Evolutionary conservation across 92 coral and sea anemone species (phyloP).

Genomic region (Pocillopora grandis): DNA sequence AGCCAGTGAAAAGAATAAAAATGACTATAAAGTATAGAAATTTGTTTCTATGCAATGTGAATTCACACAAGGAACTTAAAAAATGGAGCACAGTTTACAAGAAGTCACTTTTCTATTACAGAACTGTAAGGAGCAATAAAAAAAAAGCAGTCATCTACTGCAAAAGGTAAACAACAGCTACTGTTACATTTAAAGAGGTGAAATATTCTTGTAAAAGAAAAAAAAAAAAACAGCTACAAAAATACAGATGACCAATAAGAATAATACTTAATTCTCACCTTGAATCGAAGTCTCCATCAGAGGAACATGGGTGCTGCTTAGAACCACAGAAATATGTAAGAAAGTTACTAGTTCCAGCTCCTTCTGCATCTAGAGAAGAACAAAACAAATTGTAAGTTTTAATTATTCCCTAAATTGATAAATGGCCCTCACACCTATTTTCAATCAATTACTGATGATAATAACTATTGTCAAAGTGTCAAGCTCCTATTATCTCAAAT

Average conservation of each 20-base stretch:
- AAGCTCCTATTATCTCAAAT: not conserved
- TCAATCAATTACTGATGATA: not conserved
- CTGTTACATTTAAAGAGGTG: too few species aligned
- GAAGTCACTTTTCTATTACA: too few species aligned
- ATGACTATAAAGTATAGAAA: too few species aligned
- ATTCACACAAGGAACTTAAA: too few species aligned
- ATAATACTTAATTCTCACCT: constrained; percentile 15
- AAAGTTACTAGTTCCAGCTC: constrained; percentile 49
- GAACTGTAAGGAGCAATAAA: too few species aligned
- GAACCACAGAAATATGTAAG: constrained; percentile 82
- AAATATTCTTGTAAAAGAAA: too few species aligned
- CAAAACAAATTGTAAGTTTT: not conserved
- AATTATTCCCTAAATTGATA: not conserved
- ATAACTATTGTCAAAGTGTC: not conserved
- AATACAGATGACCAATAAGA: not conserved
- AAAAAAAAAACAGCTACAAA: not conserved
- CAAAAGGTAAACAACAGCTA: too few species aligned
- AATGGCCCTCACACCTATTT: too few species aligned
- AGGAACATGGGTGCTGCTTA: constrained; percentile 74
- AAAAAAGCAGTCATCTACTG: too few species aligned
- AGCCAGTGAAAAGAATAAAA: too few species aligned
- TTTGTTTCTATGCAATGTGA: too few species aligned
- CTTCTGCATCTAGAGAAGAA: constrained; percentile 30
- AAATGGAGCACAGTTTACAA: too few species aligned
- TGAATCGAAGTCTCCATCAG: constrained; percentile 66